Conservation (phyloP, 1,140 invertebrate species). For the Microplitis demolitor region DNA sequence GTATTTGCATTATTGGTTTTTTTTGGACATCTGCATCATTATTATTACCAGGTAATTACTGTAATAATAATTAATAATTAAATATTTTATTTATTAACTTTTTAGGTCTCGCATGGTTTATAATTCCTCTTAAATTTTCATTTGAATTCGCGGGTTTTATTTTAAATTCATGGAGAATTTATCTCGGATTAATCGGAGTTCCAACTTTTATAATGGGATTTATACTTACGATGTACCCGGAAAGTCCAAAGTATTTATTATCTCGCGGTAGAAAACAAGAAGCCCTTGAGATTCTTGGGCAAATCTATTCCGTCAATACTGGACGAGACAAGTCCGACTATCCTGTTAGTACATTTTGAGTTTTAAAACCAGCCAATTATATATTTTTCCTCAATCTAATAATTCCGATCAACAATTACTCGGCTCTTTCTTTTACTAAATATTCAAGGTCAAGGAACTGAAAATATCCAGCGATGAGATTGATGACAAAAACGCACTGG, state of each 20-base stretch:
- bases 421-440: not conserved
- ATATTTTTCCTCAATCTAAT: not conserved
- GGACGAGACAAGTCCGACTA: constrained; percentile 50
- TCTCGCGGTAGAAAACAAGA: constrained; percentile 66
- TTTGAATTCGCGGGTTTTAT: constrained; percentile 53
- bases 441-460: constrained; percentile 15
- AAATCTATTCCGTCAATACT: constrained; percentile 69
- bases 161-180: constrained; percentile 70
- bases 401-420: not conserved
- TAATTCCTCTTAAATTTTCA: constrained; percentile 65
- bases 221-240: constrained; percentile 66
- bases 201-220: constrained; percentile 63
- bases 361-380: not conserved
- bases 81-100: constrained; percentile 5
- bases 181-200: constrained; percentile 64
- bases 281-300: constrained; percentile 65
- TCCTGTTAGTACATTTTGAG: constrained; percentile 37
- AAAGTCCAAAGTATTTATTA: constrained; percentile 79
- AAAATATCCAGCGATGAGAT: constrained; percentile 14
- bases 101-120: constrained; percentile 67
- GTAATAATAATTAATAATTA: not conserved
- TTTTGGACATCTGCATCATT: constrained; percentile 69
- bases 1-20: constrained; percentile 67
- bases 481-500: not conserved
- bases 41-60: constrained; percentile 63